A percentile compares a stretch with the other conserved stretches of the same genome.
phyloP scores from a whole-genome alignment of 2,888 invertebrate species.

The Tetragonisca angustula region DNA sequence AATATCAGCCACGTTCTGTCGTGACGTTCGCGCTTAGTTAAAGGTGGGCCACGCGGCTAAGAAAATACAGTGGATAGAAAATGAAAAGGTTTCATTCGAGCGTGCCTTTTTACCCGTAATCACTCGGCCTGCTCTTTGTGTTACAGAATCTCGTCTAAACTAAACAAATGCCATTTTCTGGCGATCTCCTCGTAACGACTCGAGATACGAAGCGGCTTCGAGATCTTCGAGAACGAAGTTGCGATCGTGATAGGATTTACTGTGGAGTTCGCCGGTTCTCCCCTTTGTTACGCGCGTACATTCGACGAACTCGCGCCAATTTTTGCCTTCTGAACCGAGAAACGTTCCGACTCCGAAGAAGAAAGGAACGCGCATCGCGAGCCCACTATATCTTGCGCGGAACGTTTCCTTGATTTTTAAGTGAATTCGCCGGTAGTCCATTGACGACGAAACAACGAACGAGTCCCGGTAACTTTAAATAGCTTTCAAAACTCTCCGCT shows the following conservation, averaged over 20 bases:
- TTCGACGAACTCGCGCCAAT: conserved; percentile 25
- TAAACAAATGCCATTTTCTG: conserved; percentile 30
- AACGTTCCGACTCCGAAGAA: not conserved
- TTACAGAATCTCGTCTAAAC: conserved; percentile 32
- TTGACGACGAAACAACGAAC: conserved; percentile 28
- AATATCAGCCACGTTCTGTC: conserved; percentile 26
- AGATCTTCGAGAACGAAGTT: conserved; percentile 23
- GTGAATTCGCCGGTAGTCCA: conserved; percentile 31
- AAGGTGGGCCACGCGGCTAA: not conserved
- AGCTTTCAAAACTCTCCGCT: conserved; percentile 55
- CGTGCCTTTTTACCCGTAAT: conserved; percentile 28
- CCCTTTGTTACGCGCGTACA: not conserved
- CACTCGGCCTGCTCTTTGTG: conserved; percentile 34
- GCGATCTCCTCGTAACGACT: not conserved
- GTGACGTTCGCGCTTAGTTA: not conserved
- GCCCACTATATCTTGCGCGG: conserved; percentile 5
- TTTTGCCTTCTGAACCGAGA: conserved; percentile 4
- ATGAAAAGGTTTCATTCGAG: conserved; percentile 29
- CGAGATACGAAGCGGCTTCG: not conserved
- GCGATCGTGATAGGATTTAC: conserved; percentile 39
- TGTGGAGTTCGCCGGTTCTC: not conserved
- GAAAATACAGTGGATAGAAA: conserved; percentile 19
- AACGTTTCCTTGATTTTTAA: conserved; percentile 51
- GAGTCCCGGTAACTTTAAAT: conserved; percentile 52
- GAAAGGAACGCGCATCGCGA: conserved; percentile 7